Conservation (phyloP, 2,888 invertebrate species). For the Drosophila vallismaia region DNA sequence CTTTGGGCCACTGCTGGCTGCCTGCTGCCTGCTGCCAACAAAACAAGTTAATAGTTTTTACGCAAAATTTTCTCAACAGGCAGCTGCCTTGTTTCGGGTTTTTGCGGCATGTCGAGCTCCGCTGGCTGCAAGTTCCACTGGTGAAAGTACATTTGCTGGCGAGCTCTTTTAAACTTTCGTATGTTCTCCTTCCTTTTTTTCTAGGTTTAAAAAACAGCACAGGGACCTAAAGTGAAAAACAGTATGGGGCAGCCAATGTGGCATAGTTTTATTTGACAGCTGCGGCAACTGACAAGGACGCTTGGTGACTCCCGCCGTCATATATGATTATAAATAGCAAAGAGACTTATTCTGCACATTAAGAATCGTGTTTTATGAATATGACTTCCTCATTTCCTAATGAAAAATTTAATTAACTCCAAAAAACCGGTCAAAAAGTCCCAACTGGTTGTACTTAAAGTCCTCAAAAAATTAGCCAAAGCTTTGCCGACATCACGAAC, state of each 20-base stretch:
- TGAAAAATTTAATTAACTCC: neutral
- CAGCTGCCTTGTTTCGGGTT: constrained; percentile 62
- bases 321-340: no score
- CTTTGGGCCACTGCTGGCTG: constrained; percentile 27
- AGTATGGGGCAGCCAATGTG: constrained; percentile 12
- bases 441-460: constrained; percentile 4
- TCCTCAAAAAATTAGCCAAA: constrained; percentile 15
- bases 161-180: constrained; percentile 29
- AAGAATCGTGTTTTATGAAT: no score
- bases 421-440: neutral
- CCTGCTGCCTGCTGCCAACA: constrained; percentile 35
- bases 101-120: constrained; percentile 57
- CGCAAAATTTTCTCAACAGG: constrained; percentile 54
- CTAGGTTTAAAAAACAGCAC: neutral
- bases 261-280: constrained; percentile 41
- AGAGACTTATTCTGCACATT: no score
- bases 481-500: constrained; percentile 40
- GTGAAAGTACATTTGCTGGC: constrained; percentile 46
- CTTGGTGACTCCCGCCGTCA: neutral
- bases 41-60: constrained; percentile 68
- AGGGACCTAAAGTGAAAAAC: neutral
- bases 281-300: neutral
- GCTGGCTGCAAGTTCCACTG: constrained; percentile 30
- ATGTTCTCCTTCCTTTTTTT: constrained; percentile 3
- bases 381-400: neutral